These are phyloP conservation scores for Atethmia centrago DNA, from an alignment of 2,888 invertebrate species.

Conservation along the genomic window DNA sequence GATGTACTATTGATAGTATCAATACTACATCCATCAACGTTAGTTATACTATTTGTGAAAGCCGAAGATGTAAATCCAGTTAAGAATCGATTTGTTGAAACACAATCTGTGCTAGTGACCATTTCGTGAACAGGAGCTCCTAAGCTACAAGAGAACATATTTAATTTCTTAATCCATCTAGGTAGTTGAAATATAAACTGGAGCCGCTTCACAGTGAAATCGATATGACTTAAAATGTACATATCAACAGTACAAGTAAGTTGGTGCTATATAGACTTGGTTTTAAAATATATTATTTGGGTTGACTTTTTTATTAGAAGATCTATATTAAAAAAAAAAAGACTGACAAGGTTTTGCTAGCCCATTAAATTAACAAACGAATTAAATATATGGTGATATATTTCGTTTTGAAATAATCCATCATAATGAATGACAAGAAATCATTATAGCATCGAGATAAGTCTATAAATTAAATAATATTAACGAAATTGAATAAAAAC, in stretches of 20 bases:
- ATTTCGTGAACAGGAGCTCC: slow-evolving; percentile 20
- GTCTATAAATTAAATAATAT: slow-evolving; percentile 32
- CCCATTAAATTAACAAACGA: background rate
- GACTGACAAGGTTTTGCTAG: slow-evolving; percentile 6
- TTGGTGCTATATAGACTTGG: too few relatives aligned
- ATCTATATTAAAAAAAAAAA: background rate
- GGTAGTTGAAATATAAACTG: background rate
- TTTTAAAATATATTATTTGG: too few relatives aligned
- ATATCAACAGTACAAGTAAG: too few relatives aligned
- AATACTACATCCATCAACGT: slow-evolving; percentile 53
- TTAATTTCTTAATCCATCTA: background rate
- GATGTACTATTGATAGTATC: slow-evolving; percentile 32
- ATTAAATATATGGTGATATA: background rate
- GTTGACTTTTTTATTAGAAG: too few relatives aligned
- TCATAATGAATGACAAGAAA: background rate
- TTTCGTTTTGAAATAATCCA: slow-evolving; percentile 13
- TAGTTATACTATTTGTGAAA: slow-evolving; percentile 8
- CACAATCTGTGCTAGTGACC: slow-evolving; percentile 1
- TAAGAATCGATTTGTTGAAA: slow-evolving; percentile 41
- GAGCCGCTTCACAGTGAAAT: background rate
- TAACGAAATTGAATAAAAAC: slow-evolving; percentile 33
- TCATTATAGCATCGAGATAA: slow-evolving; percentile 22
- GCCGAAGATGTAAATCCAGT: slow-evolving; percentile 14
- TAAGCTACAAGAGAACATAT: background rate
- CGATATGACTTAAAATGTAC: background rate